Evolutionary conservation across 2,888 invertebrate genomes (phyloP).

Genomic region (Tetragonula carbonaria): DNA sequence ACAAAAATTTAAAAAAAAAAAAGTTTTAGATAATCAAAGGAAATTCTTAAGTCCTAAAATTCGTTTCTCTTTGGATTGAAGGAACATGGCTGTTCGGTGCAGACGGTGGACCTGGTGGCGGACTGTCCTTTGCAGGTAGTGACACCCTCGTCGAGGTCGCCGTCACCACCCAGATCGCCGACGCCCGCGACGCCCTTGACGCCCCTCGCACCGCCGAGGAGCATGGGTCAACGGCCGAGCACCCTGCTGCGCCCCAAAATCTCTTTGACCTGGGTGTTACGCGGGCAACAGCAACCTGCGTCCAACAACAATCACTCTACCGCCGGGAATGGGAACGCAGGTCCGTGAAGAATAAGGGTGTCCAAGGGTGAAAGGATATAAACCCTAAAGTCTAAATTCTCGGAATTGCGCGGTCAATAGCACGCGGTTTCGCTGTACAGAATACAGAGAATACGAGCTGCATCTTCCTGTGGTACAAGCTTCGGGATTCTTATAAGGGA

Average conservation of each 20-base stretch:
- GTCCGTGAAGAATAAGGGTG: constrained; percentile 13
- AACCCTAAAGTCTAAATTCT: neutral
- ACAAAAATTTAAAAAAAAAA: too few relatives aligned
- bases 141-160: constrained; percentile 66
- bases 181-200: constrained; percentile 63
- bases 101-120: constrained; percentile 81
- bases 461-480: too few relatives aligned
- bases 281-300: constrained; percentile 85
- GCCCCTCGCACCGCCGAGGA: constrained; percentile 60
- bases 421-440: neutral
- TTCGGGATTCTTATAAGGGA: too few relatives aligned
- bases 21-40: too few relatives aligned
- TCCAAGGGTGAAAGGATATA: neutral
- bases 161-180: constrained; percentile 61
- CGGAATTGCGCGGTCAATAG: neutral
- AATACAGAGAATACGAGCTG: too few relatives aligned
- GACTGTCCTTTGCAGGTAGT: constrained; percentile 74
- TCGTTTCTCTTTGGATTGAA: constrained; percentile 30
- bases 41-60: neutral
- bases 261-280: constrained; percentile 91
- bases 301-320: constrained; percentile 56
- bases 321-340: constrained; percentile 50
- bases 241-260: constrained; percentile 86
- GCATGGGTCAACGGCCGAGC: constrained; percentile 81
- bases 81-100: constrained; percentile 75